Evolutionary conservation across 2,113 vertebrate genomes (phyloP).

Genomic region (Phaethornis superciliosus): DNA sequence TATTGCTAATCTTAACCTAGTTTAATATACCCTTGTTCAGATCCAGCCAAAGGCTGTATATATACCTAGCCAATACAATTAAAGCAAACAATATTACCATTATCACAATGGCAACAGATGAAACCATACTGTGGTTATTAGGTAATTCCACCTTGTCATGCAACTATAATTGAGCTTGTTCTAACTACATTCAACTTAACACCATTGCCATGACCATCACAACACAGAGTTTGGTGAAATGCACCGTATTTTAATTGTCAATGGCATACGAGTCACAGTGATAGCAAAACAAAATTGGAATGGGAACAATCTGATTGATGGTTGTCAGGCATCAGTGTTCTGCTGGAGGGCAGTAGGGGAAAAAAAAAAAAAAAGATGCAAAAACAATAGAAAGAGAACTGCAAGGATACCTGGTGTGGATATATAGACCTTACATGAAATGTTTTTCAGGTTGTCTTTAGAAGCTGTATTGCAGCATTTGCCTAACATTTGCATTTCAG

Average conservation of each 20-base stretch:
- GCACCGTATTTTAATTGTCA: background rate
- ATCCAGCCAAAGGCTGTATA: background rate
- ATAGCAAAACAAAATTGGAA: background rate
- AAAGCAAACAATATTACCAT: background rate
- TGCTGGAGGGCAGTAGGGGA: background rate
- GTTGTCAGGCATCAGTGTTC: background rate
- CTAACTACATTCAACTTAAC: background rate
- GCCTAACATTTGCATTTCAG: conserved; percentile 9
- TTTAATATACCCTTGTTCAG: background rate
- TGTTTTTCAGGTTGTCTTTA: background rate
- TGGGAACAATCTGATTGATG: background rate
- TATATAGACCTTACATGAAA: background rate
- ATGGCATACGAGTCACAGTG: accelerated
- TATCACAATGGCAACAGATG: background rate
- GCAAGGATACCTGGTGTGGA: background rate
- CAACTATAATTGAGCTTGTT: background rate
- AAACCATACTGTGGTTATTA: background rate
- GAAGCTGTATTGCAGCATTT: conserved; percentile 4
- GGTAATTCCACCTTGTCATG: background rate
- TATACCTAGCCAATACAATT: background rate
- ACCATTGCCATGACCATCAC: background rate
- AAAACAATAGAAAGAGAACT: background rate
- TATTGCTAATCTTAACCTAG: background rate
- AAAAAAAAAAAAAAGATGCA: background rate
- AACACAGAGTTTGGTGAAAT: background rate